Base-by-base conservation (phyloP, 35 echinoderm and acorn worm genomes). In the Nesometra sesokonis region DNA sequence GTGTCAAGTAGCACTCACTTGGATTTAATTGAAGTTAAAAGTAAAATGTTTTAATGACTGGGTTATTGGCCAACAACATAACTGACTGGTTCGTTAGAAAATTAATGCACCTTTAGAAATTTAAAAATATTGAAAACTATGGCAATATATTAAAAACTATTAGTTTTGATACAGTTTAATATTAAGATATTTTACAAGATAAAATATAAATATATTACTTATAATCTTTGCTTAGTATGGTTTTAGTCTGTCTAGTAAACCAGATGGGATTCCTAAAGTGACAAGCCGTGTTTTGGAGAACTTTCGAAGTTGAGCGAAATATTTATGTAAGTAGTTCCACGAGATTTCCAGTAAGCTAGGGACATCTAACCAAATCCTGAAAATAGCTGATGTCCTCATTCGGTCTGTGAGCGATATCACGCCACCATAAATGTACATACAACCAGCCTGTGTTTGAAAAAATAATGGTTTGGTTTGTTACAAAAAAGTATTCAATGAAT, bases 351-450 rank as follows among this genome's bases (percentile, higher is more conserved):
- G 4, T 19, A 93, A 78, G 39, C 86, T 36, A 0, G 91, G 91
- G 9, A 93, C 80, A 7, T 77, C 83, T 79, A 93, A 37, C 91
- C 86, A 93, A 23, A 93, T 89, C 78, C 82, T 88, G 37, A 85
- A 84, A 76, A 93, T 43, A 76, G 39, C 38, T 32, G 76, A 85
- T 19, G 91, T 93, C 34, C 91, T 57, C 0, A 80, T 46, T 35
- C 91, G 80, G 31, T 93, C 87, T 29, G 37, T 67, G 3, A 88
- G 78, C 32, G 32, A 78, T 9, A 38, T 88, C 1, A 88, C 86
- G 33, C 91, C 91, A 17, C 91, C 91, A 17, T 85, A 93, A 36
- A 93, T 35, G 57, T 93, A 93, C 91, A 93, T 88, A 32, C 91
- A 93, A 81, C 88, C 88, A 23, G 91, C 79, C 90, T 92, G 46